These are phyloP conservation scores for Caenorhabditis wallacei DNA, from an alignment of 2,888 invertebrate species.

Conservation along the genomic window DNA sequence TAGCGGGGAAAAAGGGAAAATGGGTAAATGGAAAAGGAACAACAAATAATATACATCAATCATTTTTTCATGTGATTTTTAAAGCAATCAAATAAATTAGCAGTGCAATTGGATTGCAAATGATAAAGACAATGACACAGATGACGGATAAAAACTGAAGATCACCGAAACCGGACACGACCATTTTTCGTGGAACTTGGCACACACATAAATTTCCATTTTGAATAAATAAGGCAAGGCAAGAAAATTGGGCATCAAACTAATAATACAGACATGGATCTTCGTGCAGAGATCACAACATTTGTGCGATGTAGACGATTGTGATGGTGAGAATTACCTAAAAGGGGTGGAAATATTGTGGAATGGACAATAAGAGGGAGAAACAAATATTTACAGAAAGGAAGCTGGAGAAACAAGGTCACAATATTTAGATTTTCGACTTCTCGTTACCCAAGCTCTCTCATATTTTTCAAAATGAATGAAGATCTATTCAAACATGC, in stretches of 20 bases:
- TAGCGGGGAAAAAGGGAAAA: conserved; percentile 3
- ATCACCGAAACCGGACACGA: neutral
- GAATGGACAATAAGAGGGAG: too few species aligned
- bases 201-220: neutral
- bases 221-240: neutral
- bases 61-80: too few species aligned
- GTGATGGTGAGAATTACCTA: conserved; percentile 17
- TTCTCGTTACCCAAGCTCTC: too few species aligned
- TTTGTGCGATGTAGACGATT: conserved; percentile 1
- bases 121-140: neutral
- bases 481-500: neutral
- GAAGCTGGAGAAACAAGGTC: too few species aligned
- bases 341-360: neutral
- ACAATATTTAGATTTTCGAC: too few species aligned
- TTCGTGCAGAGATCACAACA: conserved; percentile 8
- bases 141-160: neutral
- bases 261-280: neutral
- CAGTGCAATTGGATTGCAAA: too few species aligned
- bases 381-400: too few species aligned
- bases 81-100: too few species aligned
- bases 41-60: too few species aligned
- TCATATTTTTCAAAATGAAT: neutral
- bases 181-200: neutral
- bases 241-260: neutral
- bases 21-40: neutral